Evolutionary conservation across 2,888 invertebrate species (phyloP).

Genomic region (Drosophila rubida): DNA sequence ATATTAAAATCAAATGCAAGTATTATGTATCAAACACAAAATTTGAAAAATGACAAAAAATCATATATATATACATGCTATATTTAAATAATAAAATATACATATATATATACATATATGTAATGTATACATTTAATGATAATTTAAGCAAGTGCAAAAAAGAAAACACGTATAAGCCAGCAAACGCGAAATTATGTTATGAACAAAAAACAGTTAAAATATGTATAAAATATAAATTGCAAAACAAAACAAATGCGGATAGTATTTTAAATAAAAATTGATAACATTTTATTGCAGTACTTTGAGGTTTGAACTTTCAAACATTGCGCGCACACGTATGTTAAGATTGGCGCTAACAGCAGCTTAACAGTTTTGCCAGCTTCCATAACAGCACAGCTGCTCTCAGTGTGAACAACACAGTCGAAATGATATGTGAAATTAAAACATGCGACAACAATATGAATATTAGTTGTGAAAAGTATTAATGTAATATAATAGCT

Average conservation of each 20-base stretch:
- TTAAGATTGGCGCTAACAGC: slow-evolving; percentile 6
- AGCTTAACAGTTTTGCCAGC: neutral
- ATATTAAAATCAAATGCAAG: slow-evolving; percentile 56
- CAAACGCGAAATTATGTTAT: slow-evolving; percentile 51
- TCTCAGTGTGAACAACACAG: neutral
- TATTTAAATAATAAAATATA: slow-evolving; percentile 31
- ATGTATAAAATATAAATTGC: slow-evolving; percentile 48
- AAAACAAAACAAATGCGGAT: slow-evolving; percentile 37
- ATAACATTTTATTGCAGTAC: slow-evolving; percentile 19
- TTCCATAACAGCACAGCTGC: neutral
- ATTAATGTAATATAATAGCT: too few species aligned
- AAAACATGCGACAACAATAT: neutral
- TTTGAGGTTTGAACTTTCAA: slow-evolving; percentile 6
- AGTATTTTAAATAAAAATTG: slow-evolving; percentile 63
- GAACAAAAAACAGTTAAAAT: slow-evolving; percentile 46
- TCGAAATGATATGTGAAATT: neutral
- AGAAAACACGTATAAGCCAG: slow-evolving; percentile 34
- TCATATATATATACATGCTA: slow-evolving; percentile 20
- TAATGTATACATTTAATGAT: slow-evolving; percentile 25
- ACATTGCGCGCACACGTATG: neutral
- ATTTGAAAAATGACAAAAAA: slow-evolving; percentile 22
- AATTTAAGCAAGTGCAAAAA: slow-evolving; percentile 18
- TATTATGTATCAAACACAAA: slow-evolving; percentile 57
- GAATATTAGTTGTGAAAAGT: neutral
- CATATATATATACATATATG: slow-evolving; percentile 22